phyloP scores from a whole-genome alignment of 2,113 vertebrate genomes.

The Promerops cafer region DNA sequence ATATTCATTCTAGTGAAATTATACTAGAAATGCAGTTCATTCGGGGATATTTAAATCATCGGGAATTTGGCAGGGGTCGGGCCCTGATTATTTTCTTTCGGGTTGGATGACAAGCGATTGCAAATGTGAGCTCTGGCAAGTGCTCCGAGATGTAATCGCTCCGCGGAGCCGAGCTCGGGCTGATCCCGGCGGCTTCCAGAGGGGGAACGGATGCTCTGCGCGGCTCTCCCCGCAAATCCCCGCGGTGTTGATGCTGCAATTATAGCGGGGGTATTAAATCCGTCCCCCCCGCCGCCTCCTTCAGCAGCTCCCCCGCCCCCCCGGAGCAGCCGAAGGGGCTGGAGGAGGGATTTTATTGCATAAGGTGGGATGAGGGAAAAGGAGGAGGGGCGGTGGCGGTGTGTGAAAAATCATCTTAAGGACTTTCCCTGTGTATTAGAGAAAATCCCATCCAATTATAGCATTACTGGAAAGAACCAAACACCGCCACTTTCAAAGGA shows the following conservation, averaged over 20 bases:
- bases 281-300: not conserved
- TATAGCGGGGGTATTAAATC: not conserved
- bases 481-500: constrained; percentile 37
- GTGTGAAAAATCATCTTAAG: constrained; percentile 57
- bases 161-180: not conserved
- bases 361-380: not conserved
- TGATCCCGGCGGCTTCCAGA: not conserved
- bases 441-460: constrained; percentile 74
- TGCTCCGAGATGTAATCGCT: constrained; percentile 17
- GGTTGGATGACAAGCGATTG: constrained; percentile 47
- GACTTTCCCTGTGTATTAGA: constrained; percentile 68
- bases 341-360: not conserved
- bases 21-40: constrained; percentile 12
- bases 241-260: not conserved
- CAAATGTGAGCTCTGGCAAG: constrained; percentile 51
- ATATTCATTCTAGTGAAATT: constrained; percentile 18
- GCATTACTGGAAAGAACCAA: constrained; percentile 61
- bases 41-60: constrained; percentile 37
- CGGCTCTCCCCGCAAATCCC: not conserved
- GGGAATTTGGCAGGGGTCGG: constrained; percentile 52
- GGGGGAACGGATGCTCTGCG: not conserved
- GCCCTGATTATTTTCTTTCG: constrained; percentile 34
- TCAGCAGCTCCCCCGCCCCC: not conserved
- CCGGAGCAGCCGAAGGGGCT: not conserved
- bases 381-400: not conserved